Base-by-base conservation (phyloP, 2,113 vertebrate species). In the Sapayoa aenigma region DNA sequence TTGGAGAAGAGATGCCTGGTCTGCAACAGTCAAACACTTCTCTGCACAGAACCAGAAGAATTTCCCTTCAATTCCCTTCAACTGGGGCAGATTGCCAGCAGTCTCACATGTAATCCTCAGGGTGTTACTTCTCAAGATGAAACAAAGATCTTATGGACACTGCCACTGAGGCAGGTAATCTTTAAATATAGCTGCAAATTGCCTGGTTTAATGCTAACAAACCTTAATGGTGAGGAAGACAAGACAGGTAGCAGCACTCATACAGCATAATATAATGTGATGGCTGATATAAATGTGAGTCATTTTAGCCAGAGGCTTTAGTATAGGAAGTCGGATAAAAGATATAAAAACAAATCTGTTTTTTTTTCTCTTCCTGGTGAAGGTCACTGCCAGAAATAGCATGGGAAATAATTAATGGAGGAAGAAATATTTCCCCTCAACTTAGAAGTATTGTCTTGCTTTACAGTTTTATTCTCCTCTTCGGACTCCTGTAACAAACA, bases 371-470 rank as follows among this genome's bases (percentile, higher is more conserved):
- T 91, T 95, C 82, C 86, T 13, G 5, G 41, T 41, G 44, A 96
- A 93, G 92, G 90, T 92, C 94, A 91, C 73, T 27, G 22, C 95
- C 94, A 92, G 89, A 84, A 97, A 96, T 96, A 96, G 93, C 83
- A 95, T 74, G 84, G 84, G 67, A 95, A 92, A 92, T 90, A 94
- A 95, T 95, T 95, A 92, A 94, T 84, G 52, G 12, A 59, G 86
- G 77, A 93, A 94, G 86, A 92, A 89, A 62, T 69, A 63, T 80
- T 84, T 82, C 56, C 74, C 84, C 87, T 96, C 81, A 68, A 65
- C 71, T 89, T 30, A 92, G 33, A 90, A 56, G 79, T 50, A 89
- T 87, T 90, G 78, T 94, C 69, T 92, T 74, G 69, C 94, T 77
- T 87, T 41, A 30, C 30, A 56, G 74, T 68, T 90, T 76, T 12